Percentiles rank a stretch among this genome's conserved stretches.
Evolutionary conservation across 1,140 invertebrate species (phyloP).

Genomic region (Drosophila simulans): DNA sequence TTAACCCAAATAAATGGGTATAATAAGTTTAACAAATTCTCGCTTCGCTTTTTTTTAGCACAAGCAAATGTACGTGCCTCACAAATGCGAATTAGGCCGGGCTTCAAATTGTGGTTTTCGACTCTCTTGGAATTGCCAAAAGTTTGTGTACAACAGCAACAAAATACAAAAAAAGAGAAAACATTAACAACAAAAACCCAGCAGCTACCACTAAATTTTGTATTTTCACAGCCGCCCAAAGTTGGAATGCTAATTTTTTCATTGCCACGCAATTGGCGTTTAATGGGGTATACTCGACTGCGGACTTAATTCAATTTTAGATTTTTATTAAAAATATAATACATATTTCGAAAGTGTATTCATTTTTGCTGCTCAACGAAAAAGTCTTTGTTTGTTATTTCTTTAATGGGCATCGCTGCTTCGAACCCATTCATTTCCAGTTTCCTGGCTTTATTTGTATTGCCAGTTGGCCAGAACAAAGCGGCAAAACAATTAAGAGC

Average conservation of each 20-base stretch:
- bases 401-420: neutral
- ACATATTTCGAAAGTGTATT: too few relatives aligned
- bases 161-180: neutral
- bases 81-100: conserved; percentile 22
- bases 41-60: conserved; percentile 11
- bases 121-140: conserved; percentile 9
- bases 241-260: conserved; percentile 28
- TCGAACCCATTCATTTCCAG: neutral
- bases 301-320: neutral
- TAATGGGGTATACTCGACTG: neutral
- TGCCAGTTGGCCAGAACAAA: conserved; percentile 27
- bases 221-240: conserved; percentile 32
- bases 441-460: conserved; percentile 6
- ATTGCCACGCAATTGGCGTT: neutral
- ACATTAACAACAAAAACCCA: neutral
- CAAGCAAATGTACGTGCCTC: conserved; percentile 18
- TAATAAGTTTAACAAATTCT: conserved; percentile 27
- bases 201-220: conserved; percentile 13
- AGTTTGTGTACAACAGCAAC: conserved; percentile 6
- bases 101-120: conserved; percentile 17
- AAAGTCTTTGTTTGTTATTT: neutral
- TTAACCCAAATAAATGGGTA: conserved; percentile 55
- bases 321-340: neutral
- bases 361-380: too few relatives aligned
- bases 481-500: conserved; percentile 11